Evolutionary conservation across 2,888 invertebrate genomes (phyloP).

Genomic region (Eucera pruinosa): DNA sequence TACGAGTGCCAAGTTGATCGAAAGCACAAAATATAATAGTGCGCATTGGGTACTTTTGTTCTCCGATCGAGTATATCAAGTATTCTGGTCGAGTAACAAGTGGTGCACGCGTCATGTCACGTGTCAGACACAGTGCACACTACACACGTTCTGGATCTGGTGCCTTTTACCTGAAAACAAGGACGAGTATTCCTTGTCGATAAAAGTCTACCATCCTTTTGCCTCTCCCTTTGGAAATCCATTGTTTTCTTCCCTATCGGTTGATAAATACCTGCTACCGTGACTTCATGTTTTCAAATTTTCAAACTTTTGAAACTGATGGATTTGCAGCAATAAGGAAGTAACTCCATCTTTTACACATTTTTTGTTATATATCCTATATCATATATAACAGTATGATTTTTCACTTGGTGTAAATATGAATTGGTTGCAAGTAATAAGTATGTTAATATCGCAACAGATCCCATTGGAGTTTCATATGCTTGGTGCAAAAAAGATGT

Average conservation of each 20-base stretch:
- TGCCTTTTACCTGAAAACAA: conserved; percentile 58
- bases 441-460: no score
- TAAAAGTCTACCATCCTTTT: conserved; percentile 32
- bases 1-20: conserved; percentile 65
- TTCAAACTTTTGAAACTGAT: no score
- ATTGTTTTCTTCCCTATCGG: background rate
- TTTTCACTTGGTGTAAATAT: no score
- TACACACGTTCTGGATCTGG: conserved; percentile 23
- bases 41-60: conserved; percentile 67
- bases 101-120: conserved; percentile 70
- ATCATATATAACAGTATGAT: no score
- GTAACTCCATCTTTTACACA: no score
- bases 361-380: no score
- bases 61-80: conserved; percentile 75
- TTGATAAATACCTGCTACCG: no score
- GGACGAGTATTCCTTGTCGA: conserved; percentile 38
- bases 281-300: no score
- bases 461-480: no score
- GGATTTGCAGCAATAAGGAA: no score
- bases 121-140: conserved; percentile 69
- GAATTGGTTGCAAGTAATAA: no score
- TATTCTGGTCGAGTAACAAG: conserved; percentile 73
- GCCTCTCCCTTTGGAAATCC: background rate
- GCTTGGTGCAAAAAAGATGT: no score
- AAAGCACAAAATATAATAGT: conserved; percentile 66